These are phyloP conservation scores for Drosophila demipolita DNA, from an alignment of 2,888 invertebrate species.

Conservation along the genomic window DNA sequence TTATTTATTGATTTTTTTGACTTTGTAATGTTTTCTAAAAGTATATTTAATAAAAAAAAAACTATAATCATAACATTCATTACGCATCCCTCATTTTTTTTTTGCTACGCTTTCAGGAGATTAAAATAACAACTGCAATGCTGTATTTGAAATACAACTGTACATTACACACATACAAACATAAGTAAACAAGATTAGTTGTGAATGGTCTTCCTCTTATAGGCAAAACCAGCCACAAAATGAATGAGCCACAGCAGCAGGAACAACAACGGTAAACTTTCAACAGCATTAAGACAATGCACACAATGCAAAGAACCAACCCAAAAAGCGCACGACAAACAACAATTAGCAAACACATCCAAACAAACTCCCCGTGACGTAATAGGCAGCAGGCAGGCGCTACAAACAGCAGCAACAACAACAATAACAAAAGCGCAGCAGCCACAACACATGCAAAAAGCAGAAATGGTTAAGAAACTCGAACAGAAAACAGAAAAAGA, in stretches of 20 bases:
- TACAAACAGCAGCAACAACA: constrained; percentile 30
- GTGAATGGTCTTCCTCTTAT: background rate
- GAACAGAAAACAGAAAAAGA: constrained; percentile 21
- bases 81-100: no score
- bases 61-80: background rate
- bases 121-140: background rate
- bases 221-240: background rate
- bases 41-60: background rate
- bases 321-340: constrained; percentile 22
- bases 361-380: constrained; percentile 62
- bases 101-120: background rate
- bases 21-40: background rate
- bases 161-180: background rate
- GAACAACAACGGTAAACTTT: constrained; percentile 3
- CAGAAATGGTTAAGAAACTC: constrained; percentile 17
- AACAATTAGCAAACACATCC: constrained; percentile 24
- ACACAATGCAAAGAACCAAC: constrained; percentile 29
- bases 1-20: background rate
- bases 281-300: constrained; percentile 21
- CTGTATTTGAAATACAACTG: background rate
- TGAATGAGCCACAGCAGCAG: background rate
- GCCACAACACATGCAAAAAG: constrained; percentile 24
- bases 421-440: constrained; percentile 13
- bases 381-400: constrained; percentile 55
- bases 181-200: background rate